These are phyloP conservation scores for Uria lomvia DNA, from an alignment of 2,113 vertebrate species.

Conservation along the genomic window DNA sequence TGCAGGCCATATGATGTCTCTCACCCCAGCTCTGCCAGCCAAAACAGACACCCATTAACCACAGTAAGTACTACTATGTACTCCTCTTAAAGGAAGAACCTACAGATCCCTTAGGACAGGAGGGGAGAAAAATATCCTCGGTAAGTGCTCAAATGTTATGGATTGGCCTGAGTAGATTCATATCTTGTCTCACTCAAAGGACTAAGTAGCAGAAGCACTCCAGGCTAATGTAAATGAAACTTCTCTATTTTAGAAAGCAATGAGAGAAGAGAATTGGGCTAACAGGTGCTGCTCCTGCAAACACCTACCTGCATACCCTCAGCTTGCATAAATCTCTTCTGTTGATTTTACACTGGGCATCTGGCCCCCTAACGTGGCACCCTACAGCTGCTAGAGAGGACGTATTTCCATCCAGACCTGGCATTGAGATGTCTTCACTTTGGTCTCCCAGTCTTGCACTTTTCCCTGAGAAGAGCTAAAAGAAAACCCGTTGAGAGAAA, in stretches of 20 bases:
- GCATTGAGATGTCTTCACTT: background rate
- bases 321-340: background rate
- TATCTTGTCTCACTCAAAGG: background rate
- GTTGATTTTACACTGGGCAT: background rate
- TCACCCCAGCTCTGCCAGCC: background rate
- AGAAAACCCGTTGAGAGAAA: conserved; percentile 12
- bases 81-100: background rate
- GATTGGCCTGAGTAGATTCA: background rate
- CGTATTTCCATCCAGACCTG: background rate
- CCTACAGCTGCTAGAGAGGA: background rate
- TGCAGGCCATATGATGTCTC: background rate
- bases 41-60: background rate
- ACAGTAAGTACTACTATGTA: background rate
- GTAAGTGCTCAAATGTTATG: background rate
- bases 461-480: background rate
- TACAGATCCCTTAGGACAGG: background rate
- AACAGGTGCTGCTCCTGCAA: background rate
- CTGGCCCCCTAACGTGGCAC: background rate
- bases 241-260: background rate
- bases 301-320: background rate
- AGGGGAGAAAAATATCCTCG: background rate
- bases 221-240: background rate
- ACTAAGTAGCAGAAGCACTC: background rate
- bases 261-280: background rate
- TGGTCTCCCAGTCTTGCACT: background rate